Base-by-base conservation (phyloP, 35 echinoderm and acorn worm species). In the Apostichopus japonicus region DNA sequence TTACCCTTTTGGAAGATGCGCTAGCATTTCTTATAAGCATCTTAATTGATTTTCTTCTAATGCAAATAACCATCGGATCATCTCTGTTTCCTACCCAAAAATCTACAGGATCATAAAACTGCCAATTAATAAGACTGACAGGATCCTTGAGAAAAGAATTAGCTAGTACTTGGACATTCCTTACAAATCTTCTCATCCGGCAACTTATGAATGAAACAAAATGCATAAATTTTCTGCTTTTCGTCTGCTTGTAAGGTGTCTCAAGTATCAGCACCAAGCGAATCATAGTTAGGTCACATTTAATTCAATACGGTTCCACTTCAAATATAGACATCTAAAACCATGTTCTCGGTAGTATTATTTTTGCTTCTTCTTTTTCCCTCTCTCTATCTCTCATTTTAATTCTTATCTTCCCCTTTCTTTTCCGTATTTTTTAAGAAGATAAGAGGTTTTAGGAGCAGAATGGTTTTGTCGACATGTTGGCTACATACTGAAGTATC, bases 31-130 rank as follows among this genome's bases (percentile, higher is more conserved):
- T 75, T 75, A 19, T 19, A 75, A 75, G 71, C 71, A n/a, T 75
- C n/a, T 75, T 75, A 75, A 75, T 75, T 75, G 71, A 75, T 75
- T 75, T 75, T 75, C 71, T 15, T 75, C n/a, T 75, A 75, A 75
- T 75, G n/a, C 71, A 19, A 75, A 75, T 75, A 75, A 75, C 71
- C 17, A 23, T 15, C 21, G 2, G 71, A 75, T 19, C 13, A 75
- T n/a, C 71, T 21, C 71, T 19, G 4, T 19, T 7, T 75, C 1
- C 15, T 19, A 75, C n/a, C 15, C 71, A 19, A 75, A 19, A 75
- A n/a, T 7, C 13, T n/a, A 23, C 21, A 75, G 71, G 71, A 75
- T 75, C 71, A n/a, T 75, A 23, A 21, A 75, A 24, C 71, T 75
- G 71, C 71, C 71, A 75, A 75, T 75, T 75, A 75, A 75, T 23